Base-by-base conservation (phyloP, 2,888 invertebrate genomes). In the Microchrysa polita region DNA sequence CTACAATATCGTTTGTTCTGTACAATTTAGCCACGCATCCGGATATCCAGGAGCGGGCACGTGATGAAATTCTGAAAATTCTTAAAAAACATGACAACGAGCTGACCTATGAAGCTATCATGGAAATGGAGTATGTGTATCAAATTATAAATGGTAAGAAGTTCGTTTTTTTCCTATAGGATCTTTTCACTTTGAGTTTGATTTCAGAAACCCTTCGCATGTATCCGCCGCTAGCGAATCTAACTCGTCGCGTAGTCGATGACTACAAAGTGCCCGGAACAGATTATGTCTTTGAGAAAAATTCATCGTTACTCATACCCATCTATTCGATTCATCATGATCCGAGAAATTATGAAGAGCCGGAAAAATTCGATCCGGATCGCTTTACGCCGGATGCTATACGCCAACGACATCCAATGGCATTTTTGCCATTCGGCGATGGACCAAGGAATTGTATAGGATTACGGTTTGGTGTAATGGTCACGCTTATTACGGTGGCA, bases 311-410 rank as follows among this genome's bases (percentile, higher is more conserved):
- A 1, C 84, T 88, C 20, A 86, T 90, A 53, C 88, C 90, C 10
- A 84, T 86, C 9, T 86, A 87, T 77, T 87, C 87, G 23, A 87
- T 90, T 76, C 90, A 90, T 77, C 88, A 87, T 81, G 89, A 90
- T 79, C 86, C 88, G 0, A 85, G 87, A 1, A 84, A 87, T 78
- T 90, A 88, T 77, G 88, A 88, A 0, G 85, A 91, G 7, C 91
- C 91, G 0, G 86, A 88, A 1, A 84, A 85, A 44, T 91, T 90
- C 75, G 86, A 87, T 72, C 90, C 90, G 0, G 89, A 90, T 22
- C 82, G 89, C 78, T 89, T 89, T 79, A 80, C 83, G 0, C 81
- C 83, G 16, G 87, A 87, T 77, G 86, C 86, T 63, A 87, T 87
- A 76, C 81, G 84, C 0, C 85, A 82, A 20, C 75, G 79, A 20